A percentile compares a stretch with the other conserved stretches of the same genome.
These are phyloP conservation scores for Volucella bombylans DNA, from an alignment of 2,888 invertebrate species.

Conservation along the genomic window DNA sequence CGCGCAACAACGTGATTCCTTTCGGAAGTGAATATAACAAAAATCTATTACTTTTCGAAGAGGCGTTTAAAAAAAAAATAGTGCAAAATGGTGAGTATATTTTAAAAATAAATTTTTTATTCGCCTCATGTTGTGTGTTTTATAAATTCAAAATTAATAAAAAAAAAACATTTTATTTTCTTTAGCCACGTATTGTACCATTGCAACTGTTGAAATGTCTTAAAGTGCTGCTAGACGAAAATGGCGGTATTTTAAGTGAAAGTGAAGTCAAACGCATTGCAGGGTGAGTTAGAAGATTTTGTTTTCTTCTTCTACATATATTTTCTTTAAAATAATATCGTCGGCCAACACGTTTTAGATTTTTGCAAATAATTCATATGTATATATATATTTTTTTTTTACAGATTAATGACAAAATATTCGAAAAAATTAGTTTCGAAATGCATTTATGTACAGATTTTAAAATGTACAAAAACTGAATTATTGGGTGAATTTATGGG, in stretches of 20 bases:
- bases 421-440: slow-evolving; percentile 97
- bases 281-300: slow-evolving; percentile 85
- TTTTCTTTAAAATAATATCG: not conserved
- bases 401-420: slow-evolving; percentile 96
- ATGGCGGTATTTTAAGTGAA: slow-evolving; percentile 93
- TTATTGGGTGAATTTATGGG: slow-evolving; percentile 94
- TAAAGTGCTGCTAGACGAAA: slow-evolving; percentile 90
- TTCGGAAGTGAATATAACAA: slow-evolving; percentile 31
- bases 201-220: slow-evolving; percentile 93
- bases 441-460: slow-evolving; percentile 96
- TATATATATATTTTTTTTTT: slow-evolving; percentile 80
- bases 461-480: slow-evolving; percentile 92
- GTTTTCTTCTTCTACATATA: not conserved
- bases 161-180: slow-evolving; percentile 76
- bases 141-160: not conserved
- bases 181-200: slow-evolving; percentile 96
- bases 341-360: not conserved
- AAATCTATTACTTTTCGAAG: slow-evolving; percentile 61
- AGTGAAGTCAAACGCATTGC: slow-evolving; percentile 94
- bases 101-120: not conserved
- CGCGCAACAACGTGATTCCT: slow-evolving; percentile 47
- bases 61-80: slow-evolving; percentile 7
- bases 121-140: not conserved
- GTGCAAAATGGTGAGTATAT: slow-evolving; percentile 64
- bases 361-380: slow-evolving; percentile 25